These are phyloP conservation scores for Pseudoatta argentina DNA, from an alignment of 1,140 invertebrate species.

Conservation along the genomic window DNA sequence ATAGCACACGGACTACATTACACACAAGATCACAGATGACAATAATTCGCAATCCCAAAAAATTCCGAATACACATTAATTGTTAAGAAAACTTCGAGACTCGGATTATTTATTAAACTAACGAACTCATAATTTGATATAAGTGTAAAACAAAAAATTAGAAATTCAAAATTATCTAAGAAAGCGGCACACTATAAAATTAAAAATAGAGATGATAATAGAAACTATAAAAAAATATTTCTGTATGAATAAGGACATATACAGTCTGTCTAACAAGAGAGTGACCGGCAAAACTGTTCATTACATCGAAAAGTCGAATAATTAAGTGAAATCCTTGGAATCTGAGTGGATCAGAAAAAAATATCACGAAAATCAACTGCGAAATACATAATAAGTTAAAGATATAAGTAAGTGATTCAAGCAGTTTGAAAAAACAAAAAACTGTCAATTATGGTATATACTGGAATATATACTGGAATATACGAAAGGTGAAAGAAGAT, in stretches of 20 bases:
- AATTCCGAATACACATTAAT: neutral
- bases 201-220: neutral
- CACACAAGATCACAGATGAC: constrained; percentile 63
- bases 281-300: neutral
- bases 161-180: neutral
- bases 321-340: neutral
- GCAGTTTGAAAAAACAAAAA: neutral
- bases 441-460: neutral
- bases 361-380: neutral
- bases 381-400: neutral
- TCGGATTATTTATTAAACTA: neutral
- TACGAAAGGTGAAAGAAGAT: neutral
- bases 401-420: neutral
- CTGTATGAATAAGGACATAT: neutral
- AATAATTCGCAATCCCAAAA: neutral
- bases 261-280: neutral
- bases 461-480: too few relatives aligned
- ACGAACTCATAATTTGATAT: neutral
- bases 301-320: neutral
- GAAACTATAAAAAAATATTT: neutral
- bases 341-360: neutral
- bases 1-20: constrained; percentile 76
- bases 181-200: constrained; percentile 4
- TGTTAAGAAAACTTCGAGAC: neutral
- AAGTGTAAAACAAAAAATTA: neutral